Conservation (phyloP, 2,888 invertebrate species). For the Strigamia transsilvanica region DNA sequence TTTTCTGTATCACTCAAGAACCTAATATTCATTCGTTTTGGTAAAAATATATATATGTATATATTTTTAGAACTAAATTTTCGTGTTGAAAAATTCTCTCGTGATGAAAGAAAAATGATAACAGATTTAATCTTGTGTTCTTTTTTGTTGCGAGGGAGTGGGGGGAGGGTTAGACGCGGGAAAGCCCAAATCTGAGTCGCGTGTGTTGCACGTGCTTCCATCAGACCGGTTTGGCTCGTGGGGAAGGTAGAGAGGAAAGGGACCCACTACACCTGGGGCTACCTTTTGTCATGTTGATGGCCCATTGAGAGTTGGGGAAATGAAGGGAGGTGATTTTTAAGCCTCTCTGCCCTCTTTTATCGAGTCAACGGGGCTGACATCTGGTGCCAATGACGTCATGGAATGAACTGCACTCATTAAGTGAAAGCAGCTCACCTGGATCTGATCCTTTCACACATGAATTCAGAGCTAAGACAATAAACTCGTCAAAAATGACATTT, state of each 20-base stretch:
- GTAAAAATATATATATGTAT: not conserved
- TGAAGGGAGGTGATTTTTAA: constrained; percentile 41
- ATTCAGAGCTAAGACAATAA: not conserved
- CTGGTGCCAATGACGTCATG: constrained; percentile 50
- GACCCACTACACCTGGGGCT: constrained; percentile 51
- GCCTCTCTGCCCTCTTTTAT: constrained; percentile 44
- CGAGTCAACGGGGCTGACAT: constrained; percentile 38
- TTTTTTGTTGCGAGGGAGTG: not conserved
- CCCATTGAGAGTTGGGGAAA: constrained; percentile 42
- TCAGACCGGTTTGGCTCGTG: constrained; percentile 50
- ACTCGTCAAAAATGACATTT: not conserved
- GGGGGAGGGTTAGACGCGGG: not conserved
- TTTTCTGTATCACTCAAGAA: not conserved
- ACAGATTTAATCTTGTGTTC: constrained; percentile 15
- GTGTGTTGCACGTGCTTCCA: constrained; percentile 52
- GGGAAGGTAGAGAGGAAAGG: constrained; percentile 29
- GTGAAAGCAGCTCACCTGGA: constrained; percentile 23
- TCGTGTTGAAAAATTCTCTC: not conserved
- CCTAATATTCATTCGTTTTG: constrained; percentile 21
- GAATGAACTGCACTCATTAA: constrained; percentile 43
- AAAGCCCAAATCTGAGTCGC: constrained; percentile 16
- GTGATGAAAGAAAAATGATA: not conserved
- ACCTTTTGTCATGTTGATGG: constrained; percentile 53
- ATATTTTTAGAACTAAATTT: not conserved
- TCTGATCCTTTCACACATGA: constrained; percentile 3